Conservation (phyloP, 2,888 invertebrate species). For the Nasonia oneida region DNA sequence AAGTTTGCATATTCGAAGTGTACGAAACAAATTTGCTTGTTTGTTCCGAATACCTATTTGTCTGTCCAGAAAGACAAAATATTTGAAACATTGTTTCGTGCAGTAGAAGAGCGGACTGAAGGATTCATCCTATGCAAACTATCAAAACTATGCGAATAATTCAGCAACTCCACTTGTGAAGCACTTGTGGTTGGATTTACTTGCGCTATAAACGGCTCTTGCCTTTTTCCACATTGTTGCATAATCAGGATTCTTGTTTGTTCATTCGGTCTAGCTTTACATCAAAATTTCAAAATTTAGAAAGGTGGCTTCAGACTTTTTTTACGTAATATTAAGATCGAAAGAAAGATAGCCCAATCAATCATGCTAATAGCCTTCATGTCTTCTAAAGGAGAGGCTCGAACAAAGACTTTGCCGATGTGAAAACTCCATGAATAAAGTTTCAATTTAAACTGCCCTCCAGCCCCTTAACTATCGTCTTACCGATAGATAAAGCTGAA, state of each 20-base stretch:
- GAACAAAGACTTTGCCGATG: neutral
- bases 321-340: neutral
- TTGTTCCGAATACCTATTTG: neutral
- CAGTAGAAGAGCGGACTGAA: neutral
- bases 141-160: constrained; percentile 44
- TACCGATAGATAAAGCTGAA: neutral
- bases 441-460: neutral
- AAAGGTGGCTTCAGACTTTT: too few species aligned
- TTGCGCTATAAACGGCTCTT: neutral
- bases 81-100: constrained; percentile 3
- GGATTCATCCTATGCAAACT: neutral
- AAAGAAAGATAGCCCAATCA: neutral
- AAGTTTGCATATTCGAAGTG: neutral
- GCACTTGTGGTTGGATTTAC: neutral
- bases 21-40: neutral
- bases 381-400: neutral
- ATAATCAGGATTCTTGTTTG: neutral
- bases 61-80: neutral
- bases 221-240: neutral
- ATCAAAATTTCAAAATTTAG: too few species aligned
- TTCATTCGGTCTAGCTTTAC: too few species aligned
- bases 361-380: neutral
- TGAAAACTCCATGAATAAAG: neutral
- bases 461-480: neutral
- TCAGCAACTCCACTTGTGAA: constrained; percentile 10